Conservation (phyloP, 1,140 invertebrate species). For the Zaprionus africanus region DNA sequence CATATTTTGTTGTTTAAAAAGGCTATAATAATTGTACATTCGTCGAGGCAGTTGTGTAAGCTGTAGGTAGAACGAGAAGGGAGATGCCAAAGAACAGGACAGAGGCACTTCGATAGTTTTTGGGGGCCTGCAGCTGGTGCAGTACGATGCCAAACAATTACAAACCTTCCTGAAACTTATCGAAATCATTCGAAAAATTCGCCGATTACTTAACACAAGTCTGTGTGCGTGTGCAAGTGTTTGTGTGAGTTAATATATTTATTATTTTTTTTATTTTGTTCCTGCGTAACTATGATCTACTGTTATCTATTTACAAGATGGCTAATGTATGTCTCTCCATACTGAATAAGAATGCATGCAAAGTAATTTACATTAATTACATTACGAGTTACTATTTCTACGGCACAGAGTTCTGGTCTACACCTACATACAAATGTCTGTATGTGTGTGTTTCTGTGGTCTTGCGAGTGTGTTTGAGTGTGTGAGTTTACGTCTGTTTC, state of each 20-base stretch:
- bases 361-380: conserved; percentile 34
- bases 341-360: conserved; percentile 35
- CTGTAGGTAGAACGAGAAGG: background rate
- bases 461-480: background rate
- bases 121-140: background rate
- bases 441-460: background rate
- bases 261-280: conserved; percentile 28
- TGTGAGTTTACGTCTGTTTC: conserved; percentile 55
- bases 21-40: conserved; percentile 8
- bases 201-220: conserved; percentile 11
- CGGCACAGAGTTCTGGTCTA: conserved; percentile 3
- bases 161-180: background rate
- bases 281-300: conserved; percentile 43
- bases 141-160: background rate
- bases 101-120: background rate
- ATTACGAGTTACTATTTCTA: conserved; percentile 12
- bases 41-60: conserved; percentile 4
- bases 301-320: conserved; percentile 51
- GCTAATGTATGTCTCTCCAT: conserved; percentile 29
- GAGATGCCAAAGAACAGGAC: background rate
- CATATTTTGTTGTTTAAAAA: background rate
- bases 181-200: background rate
- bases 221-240: background rate
- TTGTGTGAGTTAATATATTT: conserved; percentile 8
- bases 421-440: no score